phyloP scores from a whole-genome alignment of 2,888 invertebrate genomes.

The Oligia latruncula region DNA sequence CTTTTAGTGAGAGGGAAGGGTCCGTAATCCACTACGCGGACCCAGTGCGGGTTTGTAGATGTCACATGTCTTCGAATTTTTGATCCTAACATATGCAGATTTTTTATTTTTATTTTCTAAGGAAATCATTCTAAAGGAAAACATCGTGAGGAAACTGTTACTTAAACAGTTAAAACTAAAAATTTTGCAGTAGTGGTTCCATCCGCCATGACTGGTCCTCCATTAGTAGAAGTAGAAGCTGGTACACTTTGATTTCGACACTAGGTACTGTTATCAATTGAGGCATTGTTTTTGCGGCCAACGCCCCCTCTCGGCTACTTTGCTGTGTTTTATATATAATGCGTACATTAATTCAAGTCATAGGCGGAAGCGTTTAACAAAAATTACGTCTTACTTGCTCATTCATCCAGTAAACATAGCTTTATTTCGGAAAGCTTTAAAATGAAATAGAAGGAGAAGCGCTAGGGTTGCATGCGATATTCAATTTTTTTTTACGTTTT shows the following conservation, averaged over 20 bases:
- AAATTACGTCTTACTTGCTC: neutral
- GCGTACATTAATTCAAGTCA: conserved; percentile 66
- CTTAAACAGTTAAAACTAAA: conserved; percentile 5
- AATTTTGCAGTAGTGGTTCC: conserved; percentile 59
- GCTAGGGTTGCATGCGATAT: neutral
- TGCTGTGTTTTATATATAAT: conserved; percentile 79
- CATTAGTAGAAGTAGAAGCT: conserved; percentile 77
- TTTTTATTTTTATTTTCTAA: neutral
- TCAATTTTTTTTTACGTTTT: neutral
- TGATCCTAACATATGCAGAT: neutral
- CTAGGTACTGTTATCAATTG: conserved; percentile 84
- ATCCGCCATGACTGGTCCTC: conserved; percentile 64
- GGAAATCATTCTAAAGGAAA: neutral
- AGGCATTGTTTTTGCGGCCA: conserved; percentile 86
- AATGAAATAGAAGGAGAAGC: too few species aligned
- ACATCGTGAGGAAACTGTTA: neutral
- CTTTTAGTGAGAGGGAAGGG: neutral
- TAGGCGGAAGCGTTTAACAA: conserved; percentile 59
- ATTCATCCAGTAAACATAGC: neutral
- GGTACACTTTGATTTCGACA: conserved; percentile 82
- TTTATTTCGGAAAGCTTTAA: neutral
- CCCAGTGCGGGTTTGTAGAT: neutral
- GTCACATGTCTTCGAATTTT: neutral
- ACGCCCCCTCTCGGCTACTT: conserved; percentile 80
- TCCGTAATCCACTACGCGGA: neutral